Base-by-base conservation (phyloP, 2,797 vertebrate species). In the Urocyon cinereoargenteus region DNA sequence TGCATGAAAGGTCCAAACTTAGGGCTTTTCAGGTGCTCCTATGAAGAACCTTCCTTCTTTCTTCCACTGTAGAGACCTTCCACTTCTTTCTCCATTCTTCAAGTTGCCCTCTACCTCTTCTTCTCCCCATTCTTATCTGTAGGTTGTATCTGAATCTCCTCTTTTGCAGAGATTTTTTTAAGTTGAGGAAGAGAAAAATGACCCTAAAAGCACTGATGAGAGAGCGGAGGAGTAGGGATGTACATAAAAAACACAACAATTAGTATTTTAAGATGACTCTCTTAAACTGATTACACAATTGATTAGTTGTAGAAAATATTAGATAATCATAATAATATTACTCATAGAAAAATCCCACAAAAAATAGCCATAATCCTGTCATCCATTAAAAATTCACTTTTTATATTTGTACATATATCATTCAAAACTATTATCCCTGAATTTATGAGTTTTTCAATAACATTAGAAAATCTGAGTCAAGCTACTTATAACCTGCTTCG, bases 351-450 rank as follows among this genome's bases (percentile, higher is more conserved):
- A 94, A 59, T 84, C 31, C 31, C 68, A 77, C 68, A 77, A 83
- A 83, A 61, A 92, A 86, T 81, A 86, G 62, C 61, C 14, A 55
- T 78, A 79, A 57, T 57, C 1, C 22, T 75, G 40, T 49, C 18
- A 83, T 3, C 14, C 21, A 84, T 31, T 40, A 92, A 96, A 94
- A 61, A 49, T 62, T 66, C 57, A 91, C 51, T 92, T 70, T 78
- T 72, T 62, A 77, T 8, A 83, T 78, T 45, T 26, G 5, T 68
- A 11, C 16, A 55, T 70, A 19, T 83, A 53, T 21, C 51, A 5
- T 61, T 55, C 5, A 51, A 87, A 77, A 70, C 6, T 31, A 87
- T 14, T 91, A 75, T 68, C 68, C 57, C 7, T 73, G 3, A 51
- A 4, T 72, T 34, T 90, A 36, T 59, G 4, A 55, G 7, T 82